Percentiles rank a stretch among this genome's conserved stretches.
These are phyloP conservation scores for Coregonus ussuriensis DNA, from an alignment of 2,797 vertebrate species.

Conservation along the genomic window DNA sequence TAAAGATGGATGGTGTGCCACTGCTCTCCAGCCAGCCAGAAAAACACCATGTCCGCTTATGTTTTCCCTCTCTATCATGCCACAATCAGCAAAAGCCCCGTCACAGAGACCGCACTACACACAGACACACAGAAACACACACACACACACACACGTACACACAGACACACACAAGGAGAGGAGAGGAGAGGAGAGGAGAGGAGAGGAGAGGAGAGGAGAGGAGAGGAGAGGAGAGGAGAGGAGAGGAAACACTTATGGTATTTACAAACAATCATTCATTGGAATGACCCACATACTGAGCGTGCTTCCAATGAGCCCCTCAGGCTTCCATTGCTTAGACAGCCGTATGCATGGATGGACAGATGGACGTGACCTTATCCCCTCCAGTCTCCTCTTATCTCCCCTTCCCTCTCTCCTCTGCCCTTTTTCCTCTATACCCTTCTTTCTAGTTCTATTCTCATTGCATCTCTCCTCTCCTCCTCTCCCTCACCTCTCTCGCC, in stretches of 20 bases:
- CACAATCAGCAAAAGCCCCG: slow-evolving; percentile 61
- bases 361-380: slow-evolving; percentile 55
- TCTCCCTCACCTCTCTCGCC: background rate
- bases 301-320: slow-evolving; percentile 5
- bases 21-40: slow-evolving; percentile 72
- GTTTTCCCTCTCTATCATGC: slow-evolving; percentile 58
- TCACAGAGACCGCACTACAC: background rate
- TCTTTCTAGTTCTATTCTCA: background rate
- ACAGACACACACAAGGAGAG: background rate
- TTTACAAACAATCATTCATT: slow-evolving; percentile 32
- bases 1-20: slow-evolving; percentile 72
- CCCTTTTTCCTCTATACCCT: background rate
- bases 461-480: background rate
- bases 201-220: background rate
- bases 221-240: background rate
- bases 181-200: background rate
- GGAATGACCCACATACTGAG: slow-evolving; percentile 41
- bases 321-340: slow-evolving; percentile 33
- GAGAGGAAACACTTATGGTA: slow-evolving; percentile 5
- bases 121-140: slow-evolving; percentile 6
- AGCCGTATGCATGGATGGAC: slow-evolving; percentile 53
- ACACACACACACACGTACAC: slow-evolving; percentile 6
- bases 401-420: background rate
- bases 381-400: slow-evolving; percentile 50
- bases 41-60: slow-evolving; percentile 68